A percentile compares a stretch with the other conserved stretches of the same genome.
Evolutionary conservation across 2,888 invertebrate species (phyloP).

Genomic region (Xanthorhoe spadicearia): DNA sequence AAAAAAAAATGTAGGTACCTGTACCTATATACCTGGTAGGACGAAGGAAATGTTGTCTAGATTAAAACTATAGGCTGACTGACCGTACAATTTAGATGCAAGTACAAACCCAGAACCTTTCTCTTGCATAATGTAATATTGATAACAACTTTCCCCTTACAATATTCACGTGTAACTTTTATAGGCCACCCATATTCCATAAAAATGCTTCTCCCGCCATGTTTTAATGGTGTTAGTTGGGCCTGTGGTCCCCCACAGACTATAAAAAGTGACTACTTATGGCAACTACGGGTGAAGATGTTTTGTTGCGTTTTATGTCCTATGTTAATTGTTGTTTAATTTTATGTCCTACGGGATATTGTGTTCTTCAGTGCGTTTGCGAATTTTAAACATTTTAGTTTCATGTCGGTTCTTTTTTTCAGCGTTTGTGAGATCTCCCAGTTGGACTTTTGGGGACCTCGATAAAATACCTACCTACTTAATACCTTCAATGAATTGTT

Average conservation of each 20-base stretch:
- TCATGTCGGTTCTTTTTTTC: too few species aligned
- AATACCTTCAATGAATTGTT: too few species aligned
- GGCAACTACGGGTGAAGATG: constrained; percentile 40
- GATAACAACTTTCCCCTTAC: constrained; percentile 16
- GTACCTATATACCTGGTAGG: too few species aligned
- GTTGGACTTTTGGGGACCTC: too few species aligned
- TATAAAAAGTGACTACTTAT: constrained; percentile 54
- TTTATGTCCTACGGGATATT: constrained; percentile 3
- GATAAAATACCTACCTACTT: too few species aligned
- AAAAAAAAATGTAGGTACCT: too few species aligned
- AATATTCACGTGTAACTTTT: constrained; percentile 28
- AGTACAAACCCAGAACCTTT: neutral
- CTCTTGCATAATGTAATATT: neutral
- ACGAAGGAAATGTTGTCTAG: too few species aligned
- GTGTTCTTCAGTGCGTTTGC: too few species aligned
- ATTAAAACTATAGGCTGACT: too few species aligned
- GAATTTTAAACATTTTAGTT: too few species aligned
- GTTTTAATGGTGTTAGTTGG: constrained; percentile 51
- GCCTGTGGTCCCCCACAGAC: constrained; percentile 55
- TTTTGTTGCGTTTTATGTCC: constrained; percentile 37
- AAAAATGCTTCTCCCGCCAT: constrained; percentile 43
- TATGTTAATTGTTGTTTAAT: constrained; percentile 28
- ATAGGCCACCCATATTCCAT: constrained; percentile 41
- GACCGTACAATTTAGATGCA: neutral
- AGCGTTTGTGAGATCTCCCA: too few species aligned